Evolutionary conservation across 2,113 vertebrate species (phyloP).

Genomic region (Polyodon spathula): DNA sequence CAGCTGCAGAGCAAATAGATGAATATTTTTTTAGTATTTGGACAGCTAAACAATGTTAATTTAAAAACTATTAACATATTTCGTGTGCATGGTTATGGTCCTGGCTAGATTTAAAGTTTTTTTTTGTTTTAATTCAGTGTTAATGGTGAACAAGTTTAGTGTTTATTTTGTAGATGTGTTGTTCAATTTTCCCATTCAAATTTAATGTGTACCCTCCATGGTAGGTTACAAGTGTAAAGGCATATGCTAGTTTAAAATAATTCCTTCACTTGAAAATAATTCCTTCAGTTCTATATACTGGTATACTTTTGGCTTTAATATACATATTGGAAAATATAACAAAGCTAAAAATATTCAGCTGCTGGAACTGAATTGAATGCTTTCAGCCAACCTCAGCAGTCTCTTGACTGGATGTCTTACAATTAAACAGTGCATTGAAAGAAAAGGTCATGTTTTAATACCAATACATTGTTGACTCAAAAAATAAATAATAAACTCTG

Average conservation of each 20-base stretch:
- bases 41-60: slow-evolving; percentile 39
- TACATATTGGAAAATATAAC: no score
- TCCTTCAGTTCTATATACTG: no score
- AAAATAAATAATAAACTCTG: slow-evolving; percentile 14
- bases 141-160: slow-evolving; percentile 23
- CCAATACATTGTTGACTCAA: slow-evolving; percentile 9
- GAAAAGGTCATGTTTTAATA: slow-evolving; percentile 11
- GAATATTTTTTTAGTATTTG: slow-evolving; percentile 28
- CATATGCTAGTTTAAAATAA: not conserved
- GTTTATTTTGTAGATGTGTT: slow-evolving; percentile 29
- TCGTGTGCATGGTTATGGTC: slow-evolving; percentile 29
- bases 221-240: not conserved
- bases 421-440: not conserved
- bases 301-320: no score
- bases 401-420: not conserved
- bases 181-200: slow-evolving; percentile 31
- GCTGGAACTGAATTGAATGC: no score
- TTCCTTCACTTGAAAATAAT: not conserved
- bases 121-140: not conserved
- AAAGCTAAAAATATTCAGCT: no score
- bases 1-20: slow-evolving; percentile 32
- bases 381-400: not conserved
- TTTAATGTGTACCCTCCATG: slow-evolving; percentile 12
- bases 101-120: slow-evolving; percentile 31
- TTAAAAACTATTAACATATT: slow-evolving; percentile 48